Conservation (phyloP, 2,888 invertebrate genomes). For the Pemphredon lugubris region DNA sequence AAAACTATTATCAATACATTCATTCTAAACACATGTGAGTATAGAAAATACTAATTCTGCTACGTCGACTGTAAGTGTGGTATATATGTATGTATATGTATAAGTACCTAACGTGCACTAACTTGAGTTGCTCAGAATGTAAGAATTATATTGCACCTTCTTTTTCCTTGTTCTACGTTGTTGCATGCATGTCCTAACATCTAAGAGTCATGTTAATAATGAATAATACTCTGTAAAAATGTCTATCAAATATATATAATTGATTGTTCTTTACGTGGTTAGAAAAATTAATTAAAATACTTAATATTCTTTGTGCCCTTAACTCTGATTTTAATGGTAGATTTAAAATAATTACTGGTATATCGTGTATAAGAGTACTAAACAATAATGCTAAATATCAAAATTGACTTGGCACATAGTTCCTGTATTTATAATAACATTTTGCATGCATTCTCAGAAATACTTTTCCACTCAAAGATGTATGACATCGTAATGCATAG, state of each 20-base stretch:
- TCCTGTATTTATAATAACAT: slow-evolving; percentile 16
- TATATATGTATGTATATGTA: too few species aligned
- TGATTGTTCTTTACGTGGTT: slow-evolving; percentile 11
- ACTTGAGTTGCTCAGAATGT: slow-evolving; percentile 26
- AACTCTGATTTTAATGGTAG: too few species aligned
- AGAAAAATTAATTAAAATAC: background rate
- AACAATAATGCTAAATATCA: slow-evolving; percentile 7
- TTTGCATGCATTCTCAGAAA: slow-evolving; percentile 16
- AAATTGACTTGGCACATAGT: slow-evolving; percentile 38
- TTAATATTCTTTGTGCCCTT: background rate
- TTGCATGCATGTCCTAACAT: slow-evolving; percentile 35
- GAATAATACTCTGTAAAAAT: slow-evolving; percentile 22
- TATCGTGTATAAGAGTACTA: slow-evolving; percentile 6
- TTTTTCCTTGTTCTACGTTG: slow-evolving; percentile 35
- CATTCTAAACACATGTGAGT: slow-evolving; percentile 18
- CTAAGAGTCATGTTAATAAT: slow-evolving; percentile 29
- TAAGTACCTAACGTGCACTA: slow-evolving; percentile 51
- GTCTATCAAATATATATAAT: slow-evolving; percentile 19
- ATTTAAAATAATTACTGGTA: background rate
- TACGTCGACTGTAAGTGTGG: slow-evolving; percentile 47
- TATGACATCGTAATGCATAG: background rate
- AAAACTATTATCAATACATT: slow-evolving; percentile 19
- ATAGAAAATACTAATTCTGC: slow-evolving; percentile 42
- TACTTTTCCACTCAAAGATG: slow-evolving; percentile 14
- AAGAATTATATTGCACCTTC: slow-evolving; percentile 48